A percentile compares a stretch with the other conserved stretches of the same genome.
phyloP scores from a whole-genome alignment of 2,888 invertebrate genomes.

The Luperina testacea region DNA sequence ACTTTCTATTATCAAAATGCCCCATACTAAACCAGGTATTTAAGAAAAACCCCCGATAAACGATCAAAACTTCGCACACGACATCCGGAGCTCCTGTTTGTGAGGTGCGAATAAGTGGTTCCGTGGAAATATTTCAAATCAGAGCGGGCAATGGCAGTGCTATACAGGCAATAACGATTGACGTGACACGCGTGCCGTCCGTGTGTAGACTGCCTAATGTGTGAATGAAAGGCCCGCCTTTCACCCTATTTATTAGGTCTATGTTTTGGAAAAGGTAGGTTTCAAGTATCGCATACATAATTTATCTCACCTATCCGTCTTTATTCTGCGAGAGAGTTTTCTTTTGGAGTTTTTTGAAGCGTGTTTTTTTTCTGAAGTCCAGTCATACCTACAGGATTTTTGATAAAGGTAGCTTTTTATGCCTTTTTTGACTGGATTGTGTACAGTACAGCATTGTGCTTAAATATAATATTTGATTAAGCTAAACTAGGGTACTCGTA shows the following conservation, averaged over 20 bases:
- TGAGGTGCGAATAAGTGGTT: conserved; percentile 89
- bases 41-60: conserved; percentile 57
- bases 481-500: not conserved
- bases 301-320: conserved; percentile 55
- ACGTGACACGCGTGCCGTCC: conserved; percentile 86
- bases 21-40: conserved; percentile 17
- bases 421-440: not conserved
- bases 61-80: conserved; percentile 75
- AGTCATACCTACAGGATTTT: conserved; percentile 7
- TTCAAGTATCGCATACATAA: conserved; percentile 68
- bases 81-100: conserved; percentile 74
- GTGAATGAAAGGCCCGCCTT: conserved; percentile 81
- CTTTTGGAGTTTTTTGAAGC: conserved; percentile 15
- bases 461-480: not conserved
- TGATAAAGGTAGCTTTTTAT: not conserved
- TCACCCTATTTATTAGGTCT: conserved; percentile 84
- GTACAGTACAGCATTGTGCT: not conserved
- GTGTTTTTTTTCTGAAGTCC: conserved; percentile 24
- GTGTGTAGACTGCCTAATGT: conserved; percentile 86
- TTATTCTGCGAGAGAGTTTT: conserved; percentile 42
- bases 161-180: conserved; percentile 87
- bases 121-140: conserved; percentile 90
- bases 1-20: not conserved
- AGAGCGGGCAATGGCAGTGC: conserved; percentile 81
- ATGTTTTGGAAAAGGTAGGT: conserved; percentile 75